Evolutionary conservation across 2,113 vertebrate genomes (phyloP), one percentile per base, ranked within the genome.

Genomic region (Bolborhynchus lineola): DNA sequence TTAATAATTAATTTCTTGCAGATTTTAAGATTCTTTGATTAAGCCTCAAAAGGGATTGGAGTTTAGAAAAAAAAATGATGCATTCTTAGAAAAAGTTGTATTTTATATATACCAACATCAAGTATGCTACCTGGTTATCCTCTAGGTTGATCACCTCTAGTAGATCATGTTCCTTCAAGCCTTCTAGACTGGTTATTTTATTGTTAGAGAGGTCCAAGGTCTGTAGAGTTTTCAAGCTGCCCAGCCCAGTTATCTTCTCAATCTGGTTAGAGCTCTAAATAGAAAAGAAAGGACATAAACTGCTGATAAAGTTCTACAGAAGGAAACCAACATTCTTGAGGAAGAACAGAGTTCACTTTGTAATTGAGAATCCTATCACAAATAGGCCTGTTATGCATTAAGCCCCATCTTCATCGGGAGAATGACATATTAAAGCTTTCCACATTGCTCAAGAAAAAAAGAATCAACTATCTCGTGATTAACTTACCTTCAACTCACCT

Each of bases 151-250:
- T 93, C 18, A 67, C 70, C 92, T 98, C 98, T 28, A 99, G 96
- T 1, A 98, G 89, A 26, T 97, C 78, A 6, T 99, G 98, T 18
- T 88, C 97, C 88, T 99, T 98, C 65, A 99, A 96, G 41, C 99
- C 99, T 68, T 97, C 95, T 26, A 99, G 97, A 52, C 97, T 98
- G 28, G 87, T 97, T 84, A 99, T 99, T 84, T 95, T 95, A 97
- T 99, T 99, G 53, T 90, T 69, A 42, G 99, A 99, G 97, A 99
- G 94, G 85, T 99, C 98, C 46, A 99, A 82, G 8, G 95, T 92
- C 94, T 97, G 98, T 6, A 99, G 98, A 31, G 18, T 67, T 95
- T 87, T 98, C 33, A 99, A 92, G 11, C 95, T 97, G 60, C 98
- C 98, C 95, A 99, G 89, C 42, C 98, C 99, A 21, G 97, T 97